These are phyloP conservation scores for Marisa cornuarietis DNA, from an alignment of 1,140 invertebrate species.

Conservation along the genomic window DNA sequence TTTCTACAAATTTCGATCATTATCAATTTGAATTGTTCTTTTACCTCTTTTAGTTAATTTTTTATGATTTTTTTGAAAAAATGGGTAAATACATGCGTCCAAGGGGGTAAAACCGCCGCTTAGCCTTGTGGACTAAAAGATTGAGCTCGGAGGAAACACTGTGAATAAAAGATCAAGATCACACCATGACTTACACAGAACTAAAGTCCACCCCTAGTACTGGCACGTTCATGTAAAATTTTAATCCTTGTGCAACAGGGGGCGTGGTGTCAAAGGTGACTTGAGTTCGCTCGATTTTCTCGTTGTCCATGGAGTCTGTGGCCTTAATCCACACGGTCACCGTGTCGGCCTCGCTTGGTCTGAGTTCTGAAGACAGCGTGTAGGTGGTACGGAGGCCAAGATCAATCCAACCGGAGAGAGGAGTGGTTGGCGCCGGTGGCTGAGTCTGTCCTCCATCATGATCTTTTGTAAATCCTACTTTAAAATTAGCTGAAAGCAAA, in stretches of 20 bases:
- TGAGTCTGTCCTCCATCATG: background rate
- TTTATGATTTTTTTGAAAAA: too few species aligned
- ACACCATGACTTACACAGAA: background rate
- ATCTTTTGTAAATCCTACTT: background rate
- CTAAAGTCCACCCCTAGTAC: conserved; percentile 2
- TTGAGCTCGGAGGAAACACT: too few species aligned
- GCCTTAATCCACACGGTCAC: conserved; percentile 35
- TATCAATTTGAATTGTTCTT: too few species aligned
- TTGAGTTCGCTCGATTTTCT: conserved; percentile 15
- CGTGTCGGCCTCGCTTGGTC: conserved; percentile 18
- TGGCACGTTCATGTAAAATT: conserved; percentile 13
- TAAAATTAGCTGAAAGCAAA: conserved; percentile 21
- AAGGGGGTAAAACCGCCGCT: too few species aligned
- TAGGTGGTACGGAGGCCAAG: background rate
- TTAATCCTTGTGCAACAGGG: background rate
- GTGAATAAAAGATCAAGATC: too few species aligned
- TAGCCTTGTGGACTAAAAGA: too few species aligned
- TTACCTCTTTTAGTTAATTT: too few species aligned
- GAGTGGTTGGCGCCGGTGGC: background rate
- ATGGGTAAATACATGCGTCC: too few species aligned
- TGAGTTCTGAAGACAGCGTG: background rate
- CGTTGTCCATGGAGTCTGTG: conserved; percentile 31
- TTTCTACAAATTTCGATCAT: too few species aligned
- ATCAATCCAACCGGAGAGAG: background rate
- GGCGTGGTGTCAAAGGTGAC: conserved; percentile 30